Evolutionary conservation across 2,113 vertebrate genomes (phyloP).

Genomic region (Geococcyx californianus): DNA sequence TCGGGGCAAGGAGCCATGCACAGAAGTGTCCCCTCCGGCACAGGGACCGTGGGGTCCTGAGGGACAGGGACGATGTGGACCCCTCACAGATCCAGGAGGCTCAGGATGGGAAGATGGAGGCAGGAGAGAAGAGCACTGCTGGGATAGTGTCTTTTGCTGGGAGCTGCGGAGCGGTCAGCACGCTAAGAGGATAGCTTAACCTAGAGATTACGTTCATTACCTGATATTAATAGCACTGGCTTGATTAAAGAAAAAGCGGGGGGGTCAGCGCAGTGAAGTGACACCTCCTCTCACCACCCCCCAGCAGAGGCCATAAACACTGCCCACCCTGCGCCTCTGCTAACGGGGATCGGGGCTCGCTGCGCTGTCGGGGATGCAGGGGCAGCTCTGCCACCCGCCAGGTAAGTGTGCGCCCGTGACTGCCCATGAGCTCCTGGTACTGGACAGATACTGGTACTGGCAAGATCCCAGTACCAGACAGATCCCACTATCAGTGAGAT

Average conservation of each 20-base stretch:
- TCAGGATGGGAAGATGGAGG: neutral
- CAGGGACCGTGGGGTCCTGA: neutral
- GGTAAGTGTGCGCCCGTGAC: neutral
- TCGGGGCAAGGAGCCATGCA: neutral
- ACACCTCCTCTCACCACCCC: neutral
- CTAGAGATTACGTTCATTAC: conserved; percentile 83
- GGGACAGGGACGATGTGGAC: accelerated
- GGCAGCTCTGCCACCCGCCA: neutral
- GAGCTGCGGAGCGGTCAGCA: conserved; percentile 61
- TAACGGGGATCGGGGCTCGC: neutral
- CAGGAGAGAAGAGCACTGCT: neutral
- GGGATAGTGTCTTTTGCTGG: conserved; percentile 5
- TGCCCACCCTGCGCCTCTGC: accelerated
- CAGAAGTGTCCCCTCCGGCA: neutral
- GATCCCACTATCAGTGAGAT: too few relatives aligned
- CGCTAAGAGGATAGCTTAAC: conserved; percentile 87
- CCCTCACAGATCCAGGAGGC: neutral
- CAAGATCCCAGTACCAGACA: too few relatives aligned
- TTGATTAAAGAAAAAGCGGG: conserved; percentile 69
- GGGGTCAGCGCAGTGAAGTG: neutral
- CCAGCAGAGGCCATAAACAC: conserved; percentile 10
- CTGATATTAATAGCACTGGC: conserved; percentile 90
- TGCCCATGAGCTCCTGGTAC: neutral
- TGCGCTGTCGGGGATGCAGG: neutral
- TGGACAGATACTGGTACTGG: too few relatives aligned